A percentile compares a stretch with the other conserved stretches of the same genome.
Conservation (phyloP, 1,140 invertebrate species). For the Sipha flava region DNA sequence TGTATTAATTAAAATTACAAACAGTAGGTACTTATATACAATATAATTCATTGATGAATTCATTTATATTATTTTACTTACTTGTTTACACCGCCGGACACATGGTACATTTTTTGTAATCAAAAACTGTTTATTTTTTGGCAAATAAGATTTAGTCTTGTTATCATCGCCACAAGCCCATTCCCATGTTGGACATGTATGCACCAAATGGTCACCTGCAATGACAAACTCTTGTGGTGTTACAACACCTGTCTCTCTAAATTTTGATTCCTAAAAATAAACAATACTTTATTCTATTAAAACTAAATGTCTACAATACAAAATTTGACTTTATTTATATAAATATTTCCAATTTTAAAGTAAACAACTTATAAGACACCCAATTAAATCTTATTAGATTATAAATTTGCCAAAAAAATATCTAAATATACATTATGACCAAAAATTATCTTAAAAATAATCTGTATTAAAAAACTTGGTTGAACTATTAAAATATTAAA, state of each 20-base stretch:
- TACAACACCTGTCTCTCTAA: conserved; percentile 93
- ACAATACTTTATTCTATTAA: background rate
- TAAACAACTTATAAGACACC: too few relatives aligned
- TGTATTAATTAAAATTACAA: background rate
- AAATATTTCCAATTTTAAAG: too few relatives aligned
- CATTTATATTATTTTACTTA: conserved; percentile 42
- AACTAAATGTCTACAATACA: too few relatives aligned
- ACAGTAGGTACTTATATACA: background rate
- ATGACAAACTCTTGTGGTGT: conserved; percentile 95
- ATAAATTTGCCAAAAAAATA: too few relatives aligned
- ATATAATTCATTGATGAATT: conserved; percentile 20
- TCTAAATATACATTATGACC: too few relatives aligned
- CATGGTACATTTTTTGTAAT: conserved; percentile 95
- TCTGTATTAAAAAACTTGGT: too few relatives aligned
- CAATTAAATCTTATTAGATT: too few relatives aligned
- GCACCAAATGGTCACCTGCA: conserved; percentile 95
- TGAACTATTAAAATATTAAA: too few relatives aligned
- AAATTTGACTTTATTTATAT: too few relatives aligned
- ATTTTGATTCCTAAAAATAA: conserved; percentile 84
- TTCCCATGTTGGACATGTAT: conserved; percentile 99
- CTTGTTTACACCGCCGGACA: conserved; percentile 83
- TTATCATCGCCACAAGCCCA: conserved; percentile 88
- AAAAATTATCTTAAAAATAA: too few relatives aligned
- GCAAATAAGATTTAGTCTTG: conserved; percentile 78
- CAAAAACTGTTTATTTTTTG: conserved; percentile 93